Evolutionary conservation across 2,888 invertebrate genomes (phyloP), one percentile per base, ranked within the genome.

Genomic region (Willowsia nigromaculata): DNA sequence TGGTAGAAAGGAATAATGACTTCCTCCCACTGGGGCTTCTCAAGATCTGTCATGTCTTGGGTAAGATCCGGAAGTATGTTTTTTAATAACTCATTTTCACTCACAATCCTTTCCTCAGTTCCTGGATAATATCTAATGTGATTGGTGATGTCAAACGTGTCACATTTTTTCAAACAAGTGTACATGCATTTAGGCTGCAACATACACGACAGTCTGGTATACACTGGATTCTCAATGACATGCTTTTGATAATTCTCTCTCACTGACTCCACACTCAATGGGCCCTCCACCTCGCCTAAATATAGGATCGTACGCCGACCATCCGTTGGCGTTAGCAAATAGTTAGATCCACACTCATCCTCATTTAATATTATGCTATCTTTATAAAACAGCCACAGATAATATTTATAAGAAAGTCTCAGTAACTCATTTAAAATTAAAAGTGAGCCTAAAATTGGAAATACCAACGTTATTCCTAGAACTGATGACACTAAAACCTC

Each of bases 1-100:
- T 62, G 15, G 18, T 71, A 87, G 22, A 18, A 50, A 0, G 92
- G 91, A 56, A 92, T 85, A 9, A 92, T 82, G 15, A 92, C 76
- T 59, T 90, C 91, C 59, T 92, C 92, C 92, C 92, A 92, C 33
- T 91, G 91, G 4, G 92, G 92, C 25, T 89, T 89, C 0, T 85
- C 37, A 0, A 33, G 11, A 7, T 88, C 91, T 0, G 90, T 89
- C 91, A 92, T 91, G 50, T 91, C 91, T 1, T 50, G n/a, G 43
- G 65, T 50, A 9, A 92, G 37, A 4, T 88, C 85, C 0, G 90
- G 89, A 5, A 91, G 85, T 50, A 92, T 85, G 11, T 82, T 33
- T 18, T 87, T 53, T 56, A 90, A 0, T 0, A 92, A 47, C 33
- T 92, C 90, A 0, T 81, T 27, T 25, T 92, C 90, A 0, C 84